These are phyloP conservation scores for Sorex araneus DNA, from an alignment of 2,113 vertebrate genomes.

Conservation along the genomic window DNA sequence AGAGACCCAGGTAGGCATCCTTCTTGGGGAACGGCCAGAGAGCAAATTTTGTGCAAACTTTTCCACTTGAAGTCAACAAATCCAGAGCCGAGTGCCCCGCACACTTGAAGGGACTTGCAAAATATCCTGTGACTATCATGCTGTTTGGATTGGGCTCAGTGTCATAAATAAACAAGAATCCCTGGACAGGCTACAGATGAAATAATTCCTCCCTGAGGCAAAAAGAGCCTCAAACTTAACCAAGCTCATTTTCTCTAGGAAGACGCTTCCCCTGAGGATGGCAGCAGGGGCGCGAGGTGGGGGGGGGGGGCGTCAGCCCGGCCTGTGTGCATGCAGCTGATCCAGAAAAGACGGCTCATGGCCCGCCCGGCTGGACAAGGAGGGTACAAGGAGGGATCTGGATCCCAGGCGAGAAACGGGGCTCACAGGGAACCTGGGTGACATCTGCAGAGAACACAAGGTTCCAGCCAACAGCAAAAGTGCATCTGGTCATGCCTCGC, in stretches of 20 bases:
- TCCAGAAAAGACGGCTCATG: constrained; percentile 6
- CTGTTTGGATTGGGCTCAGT: constrained; percentile 79
- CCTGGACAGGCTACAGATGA: constrained; percentile 61
- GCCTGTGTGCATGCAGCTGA: neutral
- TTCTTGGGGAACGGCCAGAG: constrained; percentile 69
- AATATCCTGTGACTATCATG: constrained; percentile 73
- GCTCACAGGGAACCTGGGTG: neutral
- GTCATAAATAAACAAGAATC: constrained; percentile 77
- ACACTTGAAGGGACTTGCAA: constrained; percentile 73
- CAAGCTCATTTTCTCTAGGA: constrained; percentile 69
- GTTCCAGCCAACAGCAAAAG: neutral
- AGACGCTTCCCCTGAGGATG: neutral
- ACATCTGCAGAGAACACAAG: constrained; percentile 9
- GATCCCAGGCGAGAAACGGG: neutral
- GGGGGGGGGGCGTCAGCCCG: neutral
- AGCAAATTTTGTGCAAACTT: constrained; percentile 77
- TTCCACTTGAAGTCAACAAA: constrained; percentile 81
- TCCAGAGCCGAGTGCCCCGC: constrained; percentile 66
- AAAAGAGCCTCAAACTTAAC: constrained; percentile 31
- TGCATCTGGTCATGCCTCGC: rapidly evolving
- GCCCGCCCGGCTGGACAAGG: neutral
- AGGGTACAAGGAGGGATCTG: neutral
- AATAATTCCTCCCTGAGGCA: constrained; percentile 62
- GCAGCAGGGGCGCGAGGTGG: constrained; percentile 8
- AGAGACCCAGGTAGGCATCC: constrained; percentile 61